Conservation (phyloP, 1,140 invertebrate genomes). For the Calosoma granatense region DNA sequence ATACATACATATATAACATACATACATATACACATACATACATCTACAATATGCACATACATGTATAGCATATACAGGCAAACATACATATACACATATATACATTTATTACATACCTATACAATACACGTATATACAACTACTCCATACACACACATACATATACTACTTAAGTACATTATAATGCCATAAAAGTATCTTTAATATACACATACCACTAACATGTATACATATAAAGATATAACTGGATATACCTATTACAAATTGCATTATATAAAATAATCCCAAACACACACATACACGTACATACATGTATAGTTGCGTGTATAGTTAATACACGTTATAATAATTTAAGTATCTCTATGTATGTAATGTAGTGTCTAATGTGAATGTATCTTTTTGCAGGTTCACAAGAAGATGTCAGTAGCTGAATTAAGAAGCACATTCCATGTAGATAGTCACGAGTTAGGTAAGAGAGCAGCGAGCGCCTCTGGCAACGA, state of each 20-base stretch:
- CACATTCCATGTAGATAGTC: conserved; percentile 69
- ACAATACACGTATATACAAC: no score
- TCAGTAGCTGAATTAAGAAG: conserved; percentile 63
- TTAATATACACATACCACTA: no score
- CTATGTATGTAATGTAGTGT: neutral
- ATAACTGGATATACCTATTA: conserved; percentile 10
- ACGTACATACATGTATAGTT: neutral
- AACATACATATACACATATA: no score
- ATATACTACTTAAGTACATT: no score
- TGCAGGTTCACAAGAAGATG: conserved; percentile 77
- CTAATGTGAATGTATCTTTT: conserved; percentile 29
- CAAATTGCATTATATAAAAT: neutral
- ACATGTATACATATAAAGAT: neutral
- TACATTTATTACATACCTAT: neutral
- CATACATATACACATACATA: no score
- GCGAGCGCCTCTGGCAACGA: neutral
- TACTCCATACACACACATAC: no score
- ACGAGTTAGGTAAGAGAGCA: conserved; percentile 49
- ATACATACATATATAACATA: no score
- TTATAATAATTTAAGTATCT: neutral
- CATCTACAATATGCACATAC: no score
- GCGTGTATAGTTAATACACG: neutral
- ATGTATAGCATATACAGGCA: no score
- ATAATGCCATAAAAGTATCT: no score
- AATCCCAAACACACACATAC: neutral